phyloP scores from a whole-genome alignment of 53 echinoderm and acorn worm genomes.

The Patiria pectinifera region DNA sequence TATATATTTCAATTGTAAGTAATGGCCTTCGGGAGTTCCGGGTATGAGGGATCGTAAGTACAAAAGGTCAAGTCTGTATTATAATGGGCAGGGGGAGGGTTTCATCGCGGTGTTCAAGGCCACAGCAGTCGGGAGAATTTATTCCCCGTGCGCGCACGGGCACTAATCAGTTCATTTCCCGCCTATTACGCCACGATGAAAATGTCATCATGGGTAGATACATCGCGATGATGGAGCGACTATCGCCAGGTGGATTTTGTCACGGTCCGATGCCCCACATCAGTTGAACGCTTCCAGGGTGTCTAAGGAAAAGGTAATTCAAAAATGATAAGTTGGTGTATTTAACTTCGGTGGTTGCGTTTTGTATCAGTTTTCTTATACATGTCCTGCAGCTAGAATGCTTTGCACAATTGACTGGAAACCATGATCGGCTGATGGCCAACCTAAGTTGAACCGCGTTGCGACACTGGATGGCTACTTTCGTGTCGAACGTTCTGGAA shows the following conservation, averaged over 20 bases:
- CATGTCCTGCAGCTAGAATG: too few relatives aligned
- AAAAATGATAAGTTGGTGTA: too few relatives aligned
- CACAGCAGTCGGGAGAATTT: neutral
- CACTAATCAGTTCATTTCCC: constrained; percentile 13
- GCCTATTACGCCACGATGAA: neutral
- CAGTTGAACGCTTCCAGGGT: too few relatives aligned
- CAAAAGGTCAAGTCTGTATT: neutral
- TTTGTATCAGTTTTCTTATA: too few relatives aligned
- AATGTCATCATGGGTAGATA: neutral
- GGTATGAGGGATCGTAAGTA: neutral
- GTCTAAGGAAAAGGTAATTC: too few relatives aligned
- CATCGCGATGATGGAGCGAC: neutral
- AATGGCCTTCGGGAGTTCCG: constrained; percentile 28
- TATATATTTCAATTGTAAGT: neutral
- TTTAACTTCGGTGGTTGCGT: too few relatives aligned
- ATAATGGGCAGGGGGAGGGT: neutral
- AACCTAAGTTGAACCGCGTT: too few relatives aligned
- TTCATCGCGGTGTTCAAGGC: neutral
- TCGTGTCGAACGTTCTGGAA: too few relatives aligned
- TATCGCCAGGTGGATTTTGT: neutral
- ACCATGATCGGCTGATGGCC: too few relatives aligned
- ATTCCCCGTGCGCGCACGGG: neutral
- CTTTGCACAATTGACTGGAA: too few relatives aligned
- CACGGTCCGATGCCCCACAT: neutral
- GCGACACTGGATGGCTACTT: too few relatives aligned